phyloP scores from a whole-genome alignment of 2,797 vertebrate species.

The Synaphobranchus kaupii region DNA sequence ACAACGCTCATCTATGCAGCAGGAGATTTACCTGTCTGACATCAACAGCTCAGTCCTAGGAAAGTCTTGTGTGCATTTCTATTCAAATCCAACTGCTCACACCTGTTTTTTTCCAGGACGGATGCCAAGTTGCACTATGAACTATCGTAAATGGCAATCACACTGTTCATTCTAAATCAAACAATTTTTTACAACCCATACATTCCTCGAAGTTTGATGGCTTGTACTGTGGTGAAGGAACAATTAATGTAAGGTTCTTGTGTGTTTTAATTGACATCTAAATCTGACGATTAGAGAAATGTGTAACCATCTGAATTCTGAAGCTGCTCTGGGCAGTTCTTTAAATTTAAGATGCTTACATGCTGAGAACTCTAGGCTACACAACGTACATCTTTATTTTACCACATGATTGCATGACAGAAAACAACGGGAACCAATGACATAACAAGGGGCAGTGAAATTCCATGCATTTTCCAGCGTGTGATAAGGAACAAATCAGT shows the following conservation, averaged over 20 bases:
- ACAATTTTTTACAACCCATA: background rate
- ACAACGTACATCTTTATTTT: background rate
- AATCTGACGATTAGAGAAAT: too few species aligned
- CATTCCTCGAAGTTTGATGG: background rate
- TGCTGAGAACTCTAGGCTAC: background rate
- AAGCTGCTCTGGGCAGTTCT: background rate
- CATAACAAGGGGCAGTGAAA: background rate
- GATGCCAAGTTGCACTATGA: background rate
- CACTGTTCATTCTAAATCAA: background rate
- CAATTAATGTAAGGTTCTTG: too few species aligned
- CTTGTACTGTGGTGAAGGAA: too few species aligned
- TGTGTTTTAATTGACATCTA: too few species aligned
- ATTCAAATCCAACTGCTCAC: background rate
- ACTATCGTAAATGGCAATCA: background rate
- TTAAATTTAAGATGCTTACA: background rate
- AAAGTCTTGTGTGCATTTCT: background rate
- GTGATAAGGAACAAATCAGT: constrained; percentile 11
- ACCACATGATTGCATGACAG: constrained; percentile 8
- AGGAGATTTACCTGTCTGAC: background rate
- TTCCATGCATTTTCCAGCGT: background rate
- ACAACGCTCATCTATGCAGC: background rate
- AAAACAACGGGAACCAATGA: background rate
- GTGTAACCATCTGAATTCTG: background rate
- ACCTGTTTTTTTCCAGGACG: background rate
- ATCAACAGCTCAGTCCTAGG: background rate